These are phyloP conservation scores for Ceratoteleas bidentatus DNA, from an alignment of 1,140 invertebrate species.

Conservation along the genomic window DNA sequence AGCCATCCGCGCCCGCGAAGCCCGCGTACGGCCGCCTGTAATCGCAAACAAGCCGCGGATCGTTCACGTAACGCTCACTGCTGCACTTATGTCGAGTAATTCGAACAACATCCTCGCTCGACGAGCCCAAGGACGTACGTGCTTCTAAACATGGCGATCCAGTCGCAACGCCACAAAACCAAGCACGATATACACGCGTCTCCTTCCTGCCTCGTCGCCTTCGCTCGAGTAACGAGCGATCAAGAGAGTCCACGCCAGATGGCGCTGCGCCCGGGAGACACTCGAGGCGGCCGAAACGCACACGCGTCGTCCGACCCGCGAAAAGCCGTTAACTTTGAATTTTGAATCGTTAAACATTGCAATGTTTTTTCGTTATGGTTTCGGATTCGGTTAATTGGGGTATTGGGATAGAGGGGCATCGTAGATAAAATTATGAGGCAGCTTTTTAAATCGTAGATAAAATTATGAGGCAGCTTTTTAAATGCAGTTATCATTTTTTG, in stretches of 20 bases:
- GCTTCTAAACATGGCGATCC: constrained; percentile 84
- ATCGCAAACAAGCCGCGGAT: constrained; percentile 79
- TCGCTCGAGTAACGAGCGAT: neutral
- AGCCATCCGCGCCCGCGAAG: constrained; percentile 81
- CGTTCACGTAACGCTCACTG: constrained; percentile 81
- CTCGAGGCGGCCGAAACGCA: constrained; percentile 6
- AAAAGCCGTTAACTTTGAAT: constrained; percentile 6
- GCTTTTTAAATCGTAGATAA: too few species aligned
- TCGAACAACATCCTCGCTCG: constrained; percentile 80
- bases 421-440: too few species aligned
- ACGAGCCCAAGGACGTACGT: constrained; percentile 82
- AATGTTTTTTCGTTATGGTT: too few species aligned
- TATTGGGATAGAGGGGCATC: too few species aligned
- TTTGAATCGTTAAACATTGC: too few species aligned
- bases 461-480: too few species aligned
- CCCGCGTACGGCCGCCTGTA: constrained; percentile 74
- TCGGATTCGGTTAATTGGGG: too few species aligned
- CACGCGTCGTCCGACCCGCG: neutral
- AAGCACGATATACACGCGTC: constrained; percentile 14
- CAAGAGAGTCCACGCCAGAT: constrained; percentile 50
- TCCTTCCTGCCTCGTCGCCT: constrained; percentile 3
- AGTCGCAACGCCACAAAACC: constrained; percentile 38
- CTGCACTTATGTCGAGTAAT: constrained; percentile 80
- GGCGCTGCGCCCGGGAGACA: constrained; percentile 64
- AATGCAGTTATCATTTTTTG: too few species aligned